Base-by-base conservation (phyloP, 2,113 vertebrate species). In the Tamias sibiricus region DNA sequence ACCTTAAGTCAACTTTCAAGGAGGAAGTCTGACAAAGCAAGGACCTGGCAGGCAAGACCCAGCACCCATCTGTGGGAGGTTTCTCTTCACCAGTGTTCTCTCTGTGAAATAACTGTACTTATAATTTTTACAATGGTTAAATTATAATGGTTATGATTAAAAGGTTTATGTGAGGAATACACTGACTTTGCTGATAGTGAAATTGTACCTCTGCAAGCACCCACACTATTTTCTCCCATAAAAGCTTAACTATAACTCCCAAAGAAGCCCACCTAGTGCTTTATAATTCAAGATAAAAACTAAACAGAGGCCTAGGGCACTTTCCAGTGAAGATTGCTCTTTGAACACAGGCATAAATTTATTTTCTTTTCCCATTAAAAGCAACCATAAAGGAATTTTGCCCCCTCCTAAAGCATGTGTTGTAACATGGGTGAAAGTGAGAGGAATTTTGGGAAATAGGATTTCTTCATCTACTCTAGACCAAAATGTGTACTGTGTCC, bases 221-320 rank as follows among this genome's bases (percentile, higher is more conserved):
- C 10, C 42, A 47, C 42, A 79, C 76, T 37, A 66, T 89, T 95
- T 95, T 68, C 57, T 97, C 12, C 12, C 44, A 47, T 57, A 24
- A 54, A 94, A 72, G 30, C 47, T 74, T 47, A 91, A 87, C 44
- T 22, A 79, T 42, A 64, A 44, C 40, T 49, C 77, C n/a, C 42
- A 69, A 87, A 75, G 64, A 59, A 62, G 44, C 13, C 30, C 30
- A 87, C 22, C 35, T 6, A 12, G 54, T 69, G 57, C 19, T 91
- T 49, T 74, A 22, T 52, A 71, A 82, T 59, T 82, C 69, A 52
- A 74, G 37, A 87, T 52, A 89, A 95, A 91, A 92, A 82, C 30
- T 49, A 74, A 91, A 17, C 42, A 64, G 59, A 72, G 42, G 32
- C 86, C 44, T 37, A 3, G 20, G 32, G 64, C 8, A 54, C 35